These are phyloP conservation scores for Hemicrepidius hirtus DNA, from an alignment of 2,888 invertebrate species.

Conservation along the genomic window DNA sequence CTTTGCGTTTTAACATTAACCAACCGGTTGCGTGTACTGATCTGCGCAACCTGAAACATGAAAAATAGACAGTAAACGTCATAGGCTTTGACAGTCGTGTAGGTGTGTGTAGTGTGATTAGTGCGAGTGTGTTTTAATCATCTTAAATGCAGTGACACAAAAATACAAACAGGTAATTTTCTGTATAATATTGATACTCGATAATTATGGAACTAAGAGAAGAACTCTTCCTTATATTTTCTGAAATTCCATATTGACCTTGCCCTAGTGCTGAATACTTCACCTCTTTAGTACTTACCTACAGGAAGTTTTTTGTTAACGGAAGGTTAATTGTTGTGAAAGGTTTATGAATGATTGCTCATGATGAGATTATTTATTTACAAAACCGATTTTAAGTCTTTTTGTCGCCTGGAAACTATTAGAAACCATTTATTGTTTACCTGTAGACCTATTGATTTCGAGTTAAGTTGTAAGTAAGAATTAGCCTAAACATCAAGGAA, in stretches of 20 bases:
- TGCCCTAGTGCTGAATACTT: slow-evolving; percentile 28
- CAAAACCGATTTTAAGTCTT: not conserved
- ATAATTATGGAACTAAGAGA: not conserved
- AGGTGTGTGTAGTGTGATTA: slow-evolving; percentile 44
- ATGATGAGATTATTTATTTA: not conserved
- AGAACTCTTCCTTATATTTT: not conserved
- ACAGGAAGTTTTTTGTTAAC: slow-evolving; percentile 11
- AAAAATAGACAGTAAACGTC: slow-evolving; percentile 47
- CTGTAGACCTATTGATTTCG: slow-evolving; percentile 37
- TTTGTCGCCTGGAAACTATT: not conserved
- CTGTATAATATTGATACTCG: not conserved
- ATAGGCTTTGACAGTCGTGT: slow-evolving; percentile 43
- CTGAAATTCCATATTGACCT: slow-evolving; percentile 40
- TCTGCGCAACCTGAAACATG: slow-evolving; percentile 42
- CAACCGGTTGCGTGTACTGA: slow-evolving; percentile 37
- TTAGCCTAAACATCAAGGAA: slow-evolving; percentile 9
- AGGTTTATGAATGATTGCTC: not conserved
- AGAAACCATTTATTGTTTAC: slow-evolving; percentile 33
- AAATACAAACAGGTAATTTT: slow-evolving; percentile 32
- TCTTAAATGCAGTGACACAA: slow-evolving; percentile 45
- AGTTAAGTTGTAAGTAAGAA: slow-evolving; percentile 20
- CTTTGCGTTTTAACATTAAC: slow-evolving; percentile 24
- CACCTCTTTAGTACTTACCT: not conserved
- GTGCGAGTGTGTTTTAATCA: slow-evolving; percentile 33
- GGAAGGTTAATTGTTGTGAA: not conserved